Base-by-base conservation (phyloP, 1,140 invertebrate species). In the Drosophila fuyamai region DNA sequence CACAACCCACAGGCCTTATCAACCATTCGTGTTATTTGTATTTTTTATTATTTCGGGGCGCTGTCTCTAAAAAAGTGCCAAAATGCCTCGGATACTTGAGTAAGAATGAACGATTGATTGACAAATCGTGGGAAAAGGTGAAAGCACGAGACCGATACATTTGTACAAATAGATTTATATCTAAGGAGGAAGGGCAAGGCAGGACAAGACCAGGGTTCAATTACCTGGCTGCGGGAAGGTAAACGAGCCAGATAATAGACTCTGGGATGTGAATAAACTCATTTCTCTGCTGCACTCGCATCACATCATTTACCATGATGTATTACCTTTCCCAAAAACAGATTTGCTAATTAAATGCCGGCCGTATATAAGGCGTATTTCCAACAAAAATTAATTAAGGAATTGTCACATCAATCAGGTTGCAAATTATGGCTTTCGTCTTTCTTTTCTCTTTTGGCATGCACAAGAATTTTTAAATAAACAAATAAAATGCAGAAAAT, bases 401-500 rank as follows among this genome's bases (percentile, higher is more conserved):
- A 85, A 86, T 86, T 86, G 83, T 86, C 83, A 86, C 83, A 86
- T 89, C 83, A 86, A 86, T 86, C 83, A 86, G 65, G 66, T 61
- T 70, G 80, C 67, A 81, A 86, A 86, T 86, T 86, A 76, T 76
- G 73, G 62, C 57, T 56, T 65, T 58, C 57, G 44, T 43, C 50
- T 29, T 16, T 58, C 54, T 67, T 40, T 74, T 66, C 14, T 57
- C 27, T 48, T 41, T n/a, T 12, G 23, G 23, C 47, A 16, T n/a
- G 54, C 35, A 62, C 36, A 84, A 54, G 73, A 85, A 85, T 86
- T 88, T 73, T 79, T 47, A 82, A 86, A 86, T 88, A 86, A 86
- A 86, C 83, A 86, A 86, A 86, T 86, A 86, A 86, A 86, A 88
- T 86, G 83, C 83, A 79, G 72, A 79, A 89, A 86, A 86, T 86